Evolutionary conservation across 2,888 invertebrate genomes (phyloP), one percentile per base, ranked within the genome.

Genomic region (Beris morrisii): DNA sequence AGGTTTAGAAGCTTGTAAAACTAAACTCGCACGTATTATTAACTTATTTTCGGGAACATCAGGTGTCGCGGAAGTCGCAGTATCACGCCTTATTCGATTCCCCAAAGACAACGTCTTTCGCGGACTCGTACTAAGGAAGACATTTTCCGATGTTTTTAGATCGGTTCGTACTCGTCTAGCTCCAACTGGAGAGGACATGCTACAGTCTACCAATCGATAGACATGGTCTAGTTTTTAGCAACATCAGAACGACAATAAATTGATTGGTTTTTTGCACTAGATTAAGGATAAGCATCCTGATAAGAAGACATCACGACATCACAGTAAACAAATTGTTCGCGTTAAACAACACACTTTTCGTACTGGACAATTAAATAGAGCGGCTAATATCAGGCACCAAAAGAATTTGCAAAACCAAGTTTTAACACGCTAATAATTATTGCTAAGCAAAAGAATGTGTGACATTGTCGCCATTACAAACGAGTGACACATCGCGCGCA

Each of bases 151-250:
- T n/a, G 80, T 80, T 70, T 77, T 76, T 63, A 81, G 73, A 73
- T 81, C 81, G 64, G 81, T 81, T 71, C 78, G 78, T 65, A 80
- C 76, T 44, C 81, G 78, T 64, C 80, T 75, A 70, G 76, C 78
- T 69, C 78, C 74, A 68, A 75, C 74, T 53, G 78, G 78, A 46
- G 79, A 77, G 64, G 73, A 69, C 66, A 68, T 70, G 57, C 64
- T 54, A 64, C 1, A 22, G 12, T 12, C 7, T 43, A 44, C 31
- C 55, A 64, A 43, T 52, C 53, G 38, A 63, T 50, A 50, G 12
- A 22, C 55, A 54, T 53, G 5, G 38, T 38, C 5, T 38, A 9
- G 9, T 38, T 38, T 38, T 38, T 38, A 22, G 5, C 38, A 38
- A 38, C 38, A 38, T 38, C 38, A 7, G 1, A 22, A 38, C 38